Conservation (phyloP, 2,797 vertebrate species). For the Scolopax rusticola region DNA sequence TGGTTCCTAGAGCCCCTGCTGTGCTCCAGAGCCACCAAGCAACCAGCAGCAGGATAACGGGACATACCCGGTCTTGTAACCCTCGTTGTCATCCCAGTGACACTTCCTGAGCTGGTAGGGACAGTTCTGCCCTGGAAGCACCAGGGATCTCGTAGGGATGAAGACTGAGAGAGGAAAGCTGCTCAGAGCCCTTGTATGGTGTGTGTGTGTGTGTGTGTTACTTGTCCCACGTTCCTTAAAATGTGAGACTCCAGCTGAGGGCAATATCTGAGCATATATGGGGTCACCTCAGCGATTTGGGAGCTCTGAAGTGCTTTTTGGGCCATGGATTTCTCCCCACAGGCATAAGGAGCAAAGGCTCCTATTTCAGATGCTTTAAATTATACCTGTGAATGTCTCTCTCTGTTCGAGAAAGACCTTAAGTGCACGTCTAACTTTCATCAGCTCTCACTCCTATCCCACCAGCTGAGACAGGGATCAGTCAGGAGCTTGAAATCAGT, state of each 20-base stretch:
- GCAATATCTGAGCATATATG: rapidly evolving
- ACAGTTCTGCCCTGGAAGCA: neutral
- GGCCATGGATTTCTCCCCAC: neutral
- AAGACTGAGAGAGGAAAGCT: too few relatives aligned
- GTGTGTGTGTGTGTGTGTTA: too few relatives aligned
- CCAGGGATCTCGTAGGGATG: neutral
- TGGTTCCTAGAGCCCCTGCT: neutral
- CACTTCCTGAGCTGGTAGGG: neutral
- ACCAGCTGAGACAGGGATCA: neutral
- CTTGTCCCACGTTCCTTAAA: neutral
- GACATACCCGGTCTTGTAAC: neutral
- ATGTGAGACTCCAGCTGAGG: neutral
- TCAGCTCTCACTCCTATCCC: rapidly evolving
- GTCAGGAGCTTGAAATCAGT: neutral
- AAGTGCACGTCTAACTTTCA: neutral
- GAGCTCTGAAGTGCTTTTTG: neutral
- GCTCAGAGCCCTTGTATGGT: too few relatives aligned
- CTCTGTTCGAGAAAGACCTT: neutral
- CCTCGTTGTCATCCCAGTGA: neutral
- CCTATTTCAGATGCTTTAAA: neutral
- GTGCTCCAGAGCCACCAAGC: neutral
- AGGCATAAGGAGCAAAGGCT: neutral
- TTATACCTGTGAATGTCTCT: neutral
- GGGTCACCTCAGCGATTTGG: neutral
- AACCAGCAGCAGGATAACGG: neutral